phyloP scores from a whole-genome alignment of 2,113 vertebrate species.

The Amazona guildingii region DNA sequence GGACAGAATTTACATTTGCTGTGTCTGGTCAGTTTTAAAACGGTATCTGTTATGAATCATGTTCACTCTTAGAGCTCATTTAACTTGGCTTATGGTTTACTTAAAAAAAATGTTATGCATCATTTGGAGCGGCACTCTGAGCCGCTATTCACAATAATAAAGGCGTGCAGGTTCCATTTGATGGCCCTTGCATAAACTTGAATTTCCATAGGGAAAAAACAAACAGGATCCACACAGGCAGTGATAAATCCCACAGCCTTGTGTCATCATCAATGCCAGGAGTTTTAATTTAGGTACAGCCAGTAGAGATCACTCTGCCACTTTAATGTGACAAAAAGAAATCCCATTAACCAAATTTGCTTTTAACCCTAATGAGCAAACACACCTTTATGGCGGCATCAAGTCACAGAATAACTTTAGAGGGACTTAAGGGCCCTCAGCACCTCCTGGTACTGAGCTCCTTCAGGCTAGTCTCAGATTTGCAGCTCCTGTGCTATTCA shows the following conservation, averaged over 20 bases:
- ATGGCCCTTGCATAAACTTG: constrained; percentile 48
- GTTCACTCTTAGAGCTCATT: constrained; percentile 74
- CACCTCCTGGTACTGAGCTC: not conserved
- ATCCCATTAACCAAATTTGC: not conserved
- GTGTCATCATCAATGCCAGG: not conserved
- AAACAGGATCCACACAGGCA: not conserved
- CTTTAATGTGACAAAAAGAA: not conserved
- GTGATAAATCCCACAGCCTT: not conserved
- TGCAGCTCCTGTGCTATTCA: not conserved
- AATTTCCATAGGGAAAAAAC: constrained; percentile 64
- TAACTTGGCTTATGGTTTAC: constrained; percentile 68
- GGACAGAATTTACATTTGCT: constrained; percentile 72
- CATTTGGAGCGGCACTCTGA: constrained; percentile 51
- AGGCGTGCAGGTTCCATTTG: constrained; percentile 36
- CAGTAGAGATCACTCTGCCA: not conserved
- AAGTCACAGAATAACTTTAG: not conserved
- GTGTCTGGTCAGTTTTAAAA: constrained; percentile 71
- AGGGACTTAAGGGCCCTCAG: not conserved
- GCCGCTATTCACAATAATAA: constrained; percentile 63
- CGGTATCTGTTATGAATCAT: constrained; percentile 72
- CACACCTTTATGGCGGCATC: not conserved
- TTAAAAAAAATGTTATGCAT: constrained; percentile 56
- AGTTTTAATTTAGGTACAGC: not conserved
- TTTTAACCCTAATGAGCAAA: not conserved
- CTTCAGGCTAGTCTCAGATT: not conserved